Evolutionary conservation across 2,797 vertebrate species (phyloP).

Genomic region (Anguilla megastoma): DNA sequence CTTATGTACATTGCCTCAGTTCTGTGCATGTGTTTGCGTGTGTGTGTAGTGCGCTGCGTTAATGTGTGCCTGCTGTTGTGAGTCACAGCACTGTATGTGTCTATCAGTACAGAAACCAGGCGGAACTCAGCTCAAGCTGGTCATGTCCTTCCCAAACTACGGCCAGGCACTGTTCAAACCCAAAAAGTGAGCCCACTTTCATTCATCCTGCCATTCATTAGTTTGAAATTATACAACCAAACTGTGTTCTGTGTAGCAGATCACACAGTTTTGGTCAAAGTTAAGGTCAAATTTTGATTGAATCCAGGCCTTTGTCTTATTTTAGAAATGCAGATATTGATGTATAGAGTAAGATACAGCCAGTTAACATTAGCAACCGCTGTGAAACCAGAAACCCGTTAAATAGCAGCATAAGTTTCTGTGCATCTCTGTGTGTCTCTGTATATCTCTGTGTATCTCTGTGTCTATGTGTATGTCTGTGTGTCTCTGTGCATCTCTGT

Average conservation of each 20-base stretch:
- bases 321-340: not conserved
- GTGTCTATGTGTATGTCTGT: too few relatives aligned
- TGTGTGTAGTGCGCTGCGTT: not conserved
- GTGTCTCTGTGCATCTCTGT: too few relatives aligned
- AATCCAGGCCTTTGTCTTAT: not conserved
- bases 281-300: not conserved
- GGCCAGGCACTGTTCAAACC: conserved; percentile 82
- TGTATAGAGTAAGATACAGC: not conserved
- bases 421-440: too few relatives aligned
- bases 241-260: too few relatives aligned
- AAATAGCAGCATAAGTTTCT: not conserved
- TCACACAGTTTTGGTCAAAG: not conserved
- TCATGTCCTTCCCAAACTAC: conserved; percentile 77
- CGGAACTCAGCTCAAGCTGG: conserved; percentile 80
- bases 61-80: not conserved
- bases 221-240: not conserved
- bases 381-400: not conserved
- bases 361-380: not conserved
- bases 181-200: conserved; percentile 75
- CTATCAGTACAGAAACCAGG: conserved; percentile 74
- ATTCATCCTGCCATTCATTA: too few relatives aligned
- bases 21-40: not conserved
- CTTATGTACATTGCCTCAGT: not conserved
- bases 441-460: too few relatives aligned
- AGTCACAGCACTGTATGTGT: conserved; percentile 12